Base-by-base conservation (phyloP, 2,113 vertebrate species). In the Scytalopus superciliaris region DNA sequence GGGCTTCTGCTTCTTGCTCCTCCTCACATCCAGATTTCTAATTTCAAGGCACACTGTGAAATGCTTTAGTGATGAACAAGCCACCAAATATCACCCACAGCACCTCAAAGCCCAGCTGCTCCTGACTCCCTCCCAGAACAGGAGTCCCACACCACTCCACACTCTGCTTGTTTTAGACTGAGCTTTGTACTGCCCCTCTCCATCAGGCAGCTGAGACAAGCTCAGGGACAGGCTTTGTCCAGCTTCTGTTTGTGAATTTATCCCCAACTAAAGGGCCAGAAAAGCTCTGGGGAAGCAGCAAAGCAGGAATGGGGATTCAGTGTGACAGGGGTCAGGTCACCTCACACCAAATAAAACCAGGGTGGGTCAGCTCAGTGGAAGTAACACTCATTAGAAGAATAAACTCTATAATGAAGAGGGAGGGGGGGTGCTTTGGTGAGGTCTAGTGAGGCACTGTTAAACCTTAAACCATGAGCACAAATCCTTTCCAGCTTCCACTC, bases 51-150 rank as follows among this genome's bases (percentile, higher is more conserved):
- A 4, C 3, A 0, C 27, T 11, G 12, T 4, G 52, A 67, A 59
- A 76, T 28, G 12, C 33, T 68, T 30, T 3, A 33, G 59, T 0
- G 52, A 10, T 0, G 27, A 75, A 39, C 37, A 56, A 74, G 47
- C 8, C 7, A 2, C 63, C 0, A 3, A 52, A 1, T 31, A 42
- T 3, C 66, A 56, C 28, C 39, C 52, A 5, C 15, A 18, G 42
- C 68, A 47, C 1, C 40, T 30, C 1, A 0, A 22, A 24, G 37
- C 53, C 52, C 1, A 18, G 31, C 24, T 25, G 49, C 49, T 24
- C 24, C 50, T 22, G 23, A 27, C 39, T 33, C 37, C 33, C 17
- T 5, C 27, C 31, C 21, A 18, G 24, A n/a, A 24, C 10, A 8
- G 60, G 35, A 50, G 13, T 24, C 52, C 24, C 14, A 13, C 60